Base-by-base conservation (phyloP, 2,888 invertebrate genomes). In the Xestoiulus laeticollis region DNA sequence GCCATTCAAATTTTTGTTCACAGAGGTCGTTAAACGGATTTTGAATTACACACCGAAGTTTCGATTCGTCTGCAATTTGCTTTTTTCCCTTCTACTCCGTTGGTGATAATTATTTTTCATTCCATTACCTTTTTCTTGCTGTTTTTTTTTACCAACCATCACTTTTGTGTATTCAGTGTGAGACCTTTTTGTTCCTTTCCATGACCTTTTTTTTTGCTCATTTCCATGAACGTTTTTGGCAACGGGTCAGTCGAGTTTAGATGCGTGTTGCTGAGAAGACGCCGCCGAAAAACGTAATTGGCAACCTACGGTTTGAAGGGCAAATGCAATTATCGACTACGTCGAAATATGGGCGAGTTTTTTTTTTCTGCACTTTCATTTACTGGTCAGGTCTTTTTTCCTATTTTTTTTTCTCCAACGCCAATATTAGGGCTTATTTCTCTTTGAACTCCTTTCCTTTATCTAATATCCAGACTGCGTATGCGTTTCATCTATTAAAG, bases 101-200 rank as follows among this genome's bases (percentile, higher is more conserved):
- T 78, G 78, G 78, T 78, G 78, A 78, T 78, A 78, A 78, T 78
- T 78, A 78, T 78, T 78, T 78, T 78, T 30, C 78, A 78, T 78
- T 78, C 78, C 78, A 78, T 78, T 78, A 78, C 78, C 78, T 78
- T 78, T 78, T 78, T 78, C 78, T 8, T 30, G 26, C 26, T 78
- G 3, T 30, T 78, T 22, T 78, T 78, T 22, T 78, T 78, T 22
- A 30, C 26, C 30, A 14, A 22, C 78, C 78, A 78, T 78, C 78
- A 78, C 78, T 78, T 78, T 78, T 78, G 78, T 78, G 78, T 78
- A 78, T 78, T 78, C 78, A 78, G 78, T 78, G 78, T 78, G 78
- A 78, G 78, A 78, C 78, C 78, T 78, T 78, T 78, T 78, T 78
- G 78, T 78, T 78, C 22, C 78, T 78, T 78, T 78, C 78, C 78